A percentile compares a stretch with the other conserved stretches of the same genome.
Evolutionary conservation across 2,113 vertebrate genomes (phyloP).

Genomic region (Tetraodon nigroviridis): DNA sequence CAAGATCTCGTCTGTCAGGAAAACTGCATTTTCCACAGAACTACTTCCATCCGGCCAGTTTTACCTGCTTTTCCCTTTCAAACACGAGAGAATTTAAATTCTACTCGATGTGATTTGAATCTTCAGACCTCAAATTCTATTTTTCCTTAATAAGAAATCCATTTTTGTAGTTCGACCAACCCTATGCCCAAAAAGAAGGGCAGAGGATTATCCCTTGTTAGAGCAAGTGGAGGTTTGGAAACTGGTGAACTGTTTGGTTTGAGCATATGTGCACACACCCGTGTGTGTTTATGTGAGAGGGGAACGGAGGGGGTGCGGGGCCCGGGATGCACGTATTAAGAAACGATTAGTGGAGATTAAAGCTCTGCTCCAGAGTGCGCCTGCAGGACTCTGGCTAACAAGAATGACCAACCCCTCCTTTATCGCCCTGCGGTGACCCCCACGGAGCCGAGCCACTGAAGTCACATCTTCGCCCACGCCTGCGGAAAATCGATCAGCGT

Average conservation of each 20-base stretch:
- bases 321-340: slow-evolving; percentile 71
- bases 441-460: slow-evolving; percentile 39
- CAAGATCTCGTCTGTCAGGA: slow-evolving; percentile 9
- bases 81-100: neutral
- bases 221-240: slow-evolving; percentile 31
- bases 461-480: slow-evolving; percentile 27
- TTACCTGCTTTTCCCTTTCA: neutral
- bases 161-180: slow-evolving; percentile 23
- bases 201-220: slow-evolving; percentile 52
- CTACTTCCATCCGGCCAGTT: neutral
- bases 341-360: slow-evolving; percentile 82
- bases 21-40: neutral
- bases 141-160: slow-evolving; percentile 9
- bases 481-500: slow-evolving; percentile 60
- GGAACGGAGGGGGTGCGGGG: slow-evolving; percentile 32
- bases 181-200: slow-evolving; percentile 14
- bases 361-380: slow-evolving; percentile 67
- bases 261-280: slow-evolving; percentile 20
- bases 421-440: slow-evolving; percentile 35
- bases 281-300: slow-evolving; percentile 15
- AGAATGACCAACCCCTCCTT: slow-evolving; percentile 49
- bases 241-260: slow-evolving; percentile 32
- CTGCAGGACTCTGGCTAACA: slow-evolving; percentile 66
- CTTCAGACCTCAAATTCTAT: slow-evolving; percentile 11
- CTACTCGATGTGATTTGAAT: neutral